These are phyloP conservation scores for Charaxes varanes DNA, from an alignment of 1,140 invertebrate species.

Conservation along the genomic window DNA sequence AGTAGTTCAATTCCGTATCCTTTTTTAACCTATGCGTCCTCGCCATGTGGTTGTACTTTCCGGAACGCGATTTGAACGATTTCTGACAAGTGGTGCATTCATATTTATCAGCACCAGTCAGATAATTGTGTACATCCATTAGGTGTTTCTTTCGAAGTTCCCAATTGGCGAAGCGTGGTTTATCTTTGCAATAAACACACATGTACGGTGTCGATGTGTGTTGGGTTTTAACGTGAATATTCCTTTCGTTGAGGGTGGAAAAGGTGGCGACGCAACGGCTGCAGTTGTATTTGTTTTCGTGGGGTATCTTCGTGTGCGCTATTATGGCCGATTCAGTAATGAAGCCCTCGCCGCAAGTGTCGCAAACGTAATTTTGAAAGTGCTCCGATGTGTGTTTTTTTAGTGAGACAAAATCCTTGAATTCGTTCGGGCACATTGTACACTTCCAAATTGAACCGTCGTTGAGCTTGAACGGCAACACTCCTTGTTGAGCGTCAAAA, in stretches of 20 bases:
- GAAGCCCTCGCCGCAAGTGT: conserved; percentile 60
- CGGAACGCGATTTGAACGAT: conserved; percentile 58
- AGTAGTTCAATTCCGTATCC: conserved; percentile 49
- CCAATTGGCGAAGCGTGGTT: conserved; percentile 60
- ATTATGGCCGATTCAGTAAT: conserved; percentile 62
- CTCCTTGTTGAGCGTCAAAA: conserved; percentile 46
- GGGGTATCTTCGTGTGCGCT: conserved; percentile 59
- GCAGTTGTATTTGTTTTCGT: conserved; percentile 62
- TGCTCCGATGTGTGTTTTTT: conserved; percentile 57
- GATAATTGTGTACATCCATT: conserved; percentile 59
- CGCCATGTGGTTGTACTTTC: conserved; percentile 63
- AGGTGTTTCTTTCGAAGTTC: conserved; percentile 53
- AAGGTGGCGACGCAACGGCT: conserved; percentile 56
- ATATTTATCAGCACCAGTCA: conserved; percentile 52
- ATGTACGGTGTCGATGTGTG: conserved; percentile 57
- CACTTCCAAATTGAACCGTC: conserved; percentile 59
- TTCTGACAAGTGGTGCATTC: conserved; percentile 57
- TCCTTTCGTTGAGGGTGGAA: conserved; percentile 49
- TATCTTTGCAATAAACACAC: conserved; percentile 57
- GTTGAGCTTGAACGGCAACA: conserved; percentile 52
- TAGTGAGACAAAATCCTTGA: conserved; percentile 54
- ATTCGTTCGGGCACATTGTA: conserved; percentile 55
- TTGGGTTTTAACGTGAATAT: conserved; percentile 59
- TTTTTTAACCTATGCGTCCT: conserved; percentile 54
- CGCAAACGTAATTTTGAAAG: conserved; percentile 63